A percentile compares a stretch with the other conserved stretches of the same genome.
Conservation (phyloP, 2,888 invertebrate genomes). For the Antitype chi region DNA sequence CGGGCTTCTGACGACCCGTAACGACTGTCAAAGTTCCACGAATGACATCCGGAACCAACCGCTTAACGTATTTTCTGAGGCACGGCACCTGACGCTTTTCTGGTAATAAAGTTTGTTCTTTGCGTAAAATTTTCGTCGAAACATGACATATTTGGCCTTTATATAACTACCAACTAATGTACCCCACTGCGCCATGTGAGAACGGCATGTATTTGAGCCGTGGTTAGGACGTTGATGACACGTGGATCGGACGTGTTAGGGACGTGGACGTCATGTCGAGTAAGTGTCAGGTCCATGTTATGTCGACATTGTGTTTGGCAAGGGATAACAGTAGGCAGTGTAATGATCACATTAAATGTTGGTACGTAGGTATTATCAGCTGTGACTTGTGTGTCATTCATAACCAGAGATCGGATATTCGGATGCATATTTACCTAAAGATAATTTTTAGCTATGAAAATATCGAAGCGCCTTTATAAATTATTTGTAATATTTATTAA, state of each 20-base stretch:
- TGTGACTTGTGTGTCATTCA: background rate
- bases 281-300: slow-evolving; percentile 6
- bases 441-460: too few relatives aligned
- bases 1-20: too few relatives aligned
- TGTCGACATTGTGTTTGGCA: slow-evolving; percentile 4
- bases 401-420: too few relatives aligned
- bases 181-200: background rate
- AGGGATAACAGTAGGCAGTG: background rate
- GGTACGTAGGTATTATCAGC: too few relatives aligned
- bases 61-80: too few relatives aligned
- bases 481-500: too few relatives aligned
- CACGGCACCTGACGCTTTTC: too few relatives aligned
- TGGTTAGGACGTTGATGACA: slow-evolving; percentile 2
- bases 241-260: slow-evolving; percentile 16
- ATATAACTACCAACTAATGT: background rate
- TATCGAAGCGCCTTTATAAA: too few relatives aligned
- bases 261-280: slow-evolving; percentile 18
- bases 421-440: too few relatives aligned
- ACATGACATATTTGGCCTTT: background rate
- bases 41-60: too few relatives aligned
- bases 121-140: background rate
- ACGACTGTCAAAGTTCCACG: too few relatives aligned
- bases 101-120: background rate
- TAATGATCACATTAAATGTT: background rate
- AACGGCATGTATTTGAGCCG: slow-evolving; percentile 11